These are phyloP conservation scores for Ethmia dodecea DNA, from an alignment of 2,888 invertebrate species.

Conservation along the genomic window DNA sequence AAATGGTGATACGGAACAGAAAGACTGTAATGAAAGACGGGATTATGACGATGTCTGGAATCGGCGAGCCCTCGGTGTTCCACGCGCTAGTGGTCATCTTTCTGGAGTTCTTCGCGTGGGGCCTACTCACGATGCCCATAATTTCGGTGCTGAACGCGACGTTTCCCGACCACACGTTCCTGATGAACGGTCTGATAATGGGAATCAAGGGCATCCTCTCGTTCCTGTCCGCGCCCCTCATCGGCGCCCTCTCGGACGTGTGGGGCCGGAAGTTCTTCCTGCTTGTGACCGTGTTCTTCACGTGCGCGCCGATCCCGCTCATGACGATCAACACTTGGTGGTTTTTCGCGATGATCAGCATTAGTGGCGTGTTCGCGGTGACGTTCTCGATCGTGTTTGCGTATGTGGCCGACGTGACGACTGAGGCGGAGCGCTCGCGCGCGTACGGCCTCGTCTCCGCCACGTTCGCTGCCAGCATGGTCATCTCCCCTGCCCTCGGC, in stretches of 20 bases:
- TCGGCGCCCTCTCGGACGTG: slow-evolving; percentile 98
- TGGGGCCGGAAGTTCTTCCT: slow-evolving; percentile 99
- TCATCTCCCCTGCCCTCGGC: slow-evolving; percentile 98
- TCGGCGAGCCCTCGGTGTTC: slow-evolving; percentile 97
- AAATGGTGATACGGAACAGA: slow-evolving; percentile 91
- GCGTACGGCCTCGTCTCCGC: slow-evolving; percentile 99
- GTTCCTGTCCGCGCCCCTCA: slow-evolving; percentile 97
- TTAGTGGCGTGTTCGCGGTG: slow-evolving; percentile 98
- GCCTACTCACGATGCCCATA: slow-evolving; percentile 97
- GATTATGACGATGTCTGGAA: slow-evolving; percentile 91
- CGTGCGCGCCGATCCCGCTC: slow-evolving; percentile 98
- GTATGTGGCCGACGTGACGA: slow-evolving; percentile 99
- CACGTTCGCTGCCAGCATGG: slow-evolving; percentile 99
- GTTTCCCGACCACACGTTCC: slow-evolving; percentile 98
- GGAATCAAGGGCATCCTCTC: slow-evolving; percentile 98
- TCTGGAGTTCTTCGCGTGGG: slow-evolving; percentile 99
- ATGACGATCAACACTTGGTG: slow-evolving; percentile 99
- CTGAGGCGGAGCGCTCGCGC: slow-evolving; percentile 94
- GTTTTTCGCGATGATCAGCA: slow-evolving; percentile 99
- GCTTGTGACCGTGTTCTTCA: slow-evolving; percentile 98
- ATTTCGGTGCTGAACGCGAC: slow-evolving; percentile 96
- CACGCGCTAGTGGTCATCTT: slow-evolving; percentile 99
- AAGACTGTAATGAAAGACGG: slow-evolving; percentile 93
- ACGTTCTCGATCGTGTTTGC: slow-evolving; percentile 99
- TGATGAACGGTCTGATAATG: slow-evolving; percentile 99